Base-by-base conservation (phyloP, 1,140 invertebrate genomes). In the Proctacanthus coquilletti region DNA sequence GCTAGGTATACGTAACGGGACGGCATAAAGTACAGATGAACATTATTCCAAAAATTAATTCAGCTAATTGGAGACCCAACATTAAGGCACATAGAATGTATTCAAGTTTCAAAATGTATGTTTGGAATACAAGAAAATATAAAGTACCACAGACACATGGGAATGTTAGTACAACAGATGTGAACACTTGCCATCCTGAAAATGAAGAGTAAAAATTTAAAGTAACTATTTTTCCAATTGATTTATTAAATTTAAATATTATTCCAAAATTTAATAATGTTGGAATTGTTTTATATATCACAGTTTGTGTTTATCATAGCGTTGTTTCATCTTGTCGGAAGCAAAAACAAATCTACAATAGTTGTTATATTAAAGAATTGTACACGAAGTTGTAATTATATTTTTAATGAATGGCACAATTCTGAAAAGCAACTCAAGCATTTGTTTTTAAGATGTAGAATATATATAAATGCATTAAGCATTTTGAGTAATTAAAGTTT, bases 111-210 rank as follows among this genome's bases (percentile, higher is more conserved):
- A 92, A 69, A 20, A 88, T 82, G 60, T 42, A 50, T 41, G 80
- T 82, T 66, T 94, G 87, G 75, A 85, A 91, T 36, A 84, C 64
- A 34, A 89, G 66, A 48, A 89, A 77, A 60, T 89, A 92, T 18
- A 86, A 63, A 18, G 83, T 76, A 36, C 82, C 84, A 41, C 83
- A 61, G 27, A 77, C 68, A 48, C 83, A 82, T 17, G 87, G 85
- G 46, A 88, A 69, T 42, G 83, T 85, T 27, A 92, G 66, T 34
- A 84, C 49, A 43, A 91, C 71, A 37, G 82, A 88, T 41, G 84
- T 62, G 34, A 85, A 65, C 34, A 92, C 77, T 32, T 82, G 77
- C 41, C 82, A 63, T 50, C 73, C 78, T 70, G 63, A 36, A 70
- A 69, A 31, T 52, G 32, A 45, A 56, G 47, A 36, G 21, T 41